phyloP scores from a whole-genome alignment of 2,113 vertebrate species.

The Poicephalus meyeri region DNA sequence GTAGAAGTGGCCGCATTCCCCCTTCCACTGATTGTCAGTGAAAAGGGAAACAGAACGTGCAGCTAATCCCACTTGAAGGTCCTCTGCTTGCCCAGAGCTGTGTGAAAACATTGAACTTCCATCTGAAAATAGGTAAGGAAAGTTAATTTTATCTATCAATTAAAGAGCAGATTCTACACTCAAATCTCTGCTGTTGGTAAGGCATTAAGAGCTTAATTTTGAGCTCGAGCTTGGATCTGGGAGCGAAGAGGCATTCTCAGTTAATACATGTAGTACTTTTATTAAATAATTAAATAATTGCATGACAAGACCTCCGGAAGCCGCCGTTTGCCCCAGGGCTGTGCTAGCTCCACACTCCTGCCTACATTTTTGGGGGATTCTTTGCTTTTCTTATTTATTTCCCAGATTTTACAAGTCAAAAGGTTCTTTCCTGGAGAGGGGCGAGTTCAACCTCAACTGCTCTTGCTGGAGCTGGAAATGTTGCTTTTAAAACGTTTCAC shows the following conservation, averaged over 20 bases:
- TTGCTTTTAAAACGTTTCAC: background rate
- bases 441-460: background rate
- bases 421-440: background rate
- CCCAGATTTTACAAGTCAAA: background rate
- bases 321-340: background rate
- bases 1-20: background rate
- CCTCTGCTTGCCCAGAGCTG: background rate
- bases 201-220: background rate
- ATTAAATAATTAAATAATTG: background rate
- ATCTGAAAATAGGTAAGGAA: background rate
- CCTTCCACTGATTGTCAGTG: background rate
- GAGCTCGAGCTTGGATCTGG: background rate
- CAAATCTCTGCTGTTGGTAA: background rate
- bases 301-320: background rate
- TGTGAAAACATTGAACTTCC: background rate
- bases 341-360: background rate
- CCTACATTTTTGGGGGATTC: background rate
- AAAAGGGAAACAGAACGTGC: background rate
- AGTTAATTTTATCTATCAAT: background rate
- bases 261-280: background rate
- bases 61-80: background rate
- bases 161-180: background rate
- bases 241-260: background rate
- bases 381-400: background rate
- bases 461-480: conserved; percentile 22